A percentile compares a stretch with the other conserved stretches of the same genome.
phyloP scores from a whole-genome alignment of 2,888 invertebrate species.

The Hydroisotoma schaefferi region DNA sequence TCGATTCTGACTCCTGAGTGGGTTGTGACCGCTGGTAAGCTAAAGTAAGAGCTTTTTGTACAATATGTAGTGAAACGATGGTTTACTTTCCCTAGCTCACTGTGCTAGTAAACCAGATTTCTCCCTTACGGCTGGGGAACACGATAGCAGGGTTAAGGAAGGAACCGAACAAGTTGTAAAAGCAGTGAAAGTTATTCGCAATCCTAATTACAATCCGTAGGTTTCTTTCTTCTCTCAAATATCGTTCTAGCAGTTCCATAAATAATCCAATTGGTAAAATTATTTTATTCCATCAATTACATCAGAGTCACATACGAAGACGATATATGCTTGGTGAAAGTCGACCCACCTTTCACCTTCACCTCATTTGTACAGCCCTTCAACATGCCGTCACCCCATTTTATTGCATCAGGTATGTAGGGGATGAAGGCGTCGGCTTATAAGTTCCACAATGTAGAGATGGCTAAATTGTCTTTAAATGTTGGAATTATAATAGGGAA shows the following conservation, averaged over 20 bases:
- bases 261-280: not conserved
- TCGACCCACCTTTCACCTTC: slow-evolving; percentile 21
- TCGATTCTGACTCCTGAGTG: slow-evolving; percentile 17
- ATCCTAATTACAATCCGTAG: slow-evolving; percentile 23
- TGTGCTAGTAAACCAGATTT: slow-evolving; percentile 24
- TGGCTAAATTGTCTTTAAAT: too few relatives aligned
- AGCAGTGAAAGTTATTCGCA: slow-evolving; percentile 18
- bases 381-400: slow-evolving; percentile 21
- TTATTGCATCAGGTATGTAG: slow-evolving; percentile 20
- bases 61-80: too few relatives aligned
- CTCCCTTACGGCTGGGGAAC: slow-evolving; percentile 24
- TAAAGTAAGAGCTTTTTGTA: not conserved
- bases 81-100: slow-evolving; percentile 14
- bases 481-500: slow-evolving; percentile 8
- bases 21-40: slow-evolving; percentile 26
- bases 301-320: slow-evolving; percentile 22
- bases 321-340: slow-evolving; percentile 26
- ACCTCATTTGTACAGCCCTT: slow-evolving; percentile 14
- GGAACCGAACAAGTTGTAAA: slow-evolving; percentile 20
- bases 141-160: slow-evolving; percentile 13
- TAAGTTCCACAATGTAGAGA: not conserved
- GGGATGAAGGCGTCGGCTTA: not conserved
- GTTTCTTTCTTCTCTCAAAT: not conserved
- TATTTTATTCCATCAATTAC: not conserved
- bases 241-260: not conserved